Base-by-base conservation (phyloP, 2,113 vertebrate species). In the Anhinga anhinga region DNA sequence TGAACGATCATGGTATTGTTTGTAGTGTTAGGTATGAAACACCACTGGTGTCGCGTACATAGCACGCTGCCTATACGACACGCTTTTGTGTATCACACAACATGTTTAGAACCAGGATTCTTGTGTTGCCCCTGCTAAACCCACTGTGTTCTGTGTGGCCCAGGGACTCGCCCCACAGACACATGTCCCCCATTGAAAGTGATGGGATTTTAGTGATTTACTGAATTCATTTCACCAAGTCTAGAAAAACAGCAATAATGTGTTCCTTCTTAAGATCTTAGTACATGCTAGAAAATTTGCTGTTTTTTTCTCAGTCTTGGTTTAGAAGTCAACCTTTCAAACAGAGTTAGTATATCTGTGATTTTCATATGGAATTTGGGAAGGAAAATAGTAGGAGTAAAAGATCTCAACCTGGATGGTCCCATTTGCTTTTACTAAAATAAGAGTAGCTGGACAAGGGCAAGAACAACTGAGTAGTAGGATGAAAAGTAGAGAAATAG, bases 71-170 rank as follows among this genome's bases (percentile, higher is more conserved):
- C 14, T 6, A 7, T 26, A 8, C 23, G 17, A 15, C 10, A 12
- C 1, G 1, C 2, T 10, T 56, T 11, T 5, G 6, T 47, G 10
- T 58, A 23, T 67, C 20, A 4, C 15, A 2, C 3, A 9, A 0
- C 3, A 3, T 58, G 4, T 44, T 69, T 49, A 44, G 16, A 58
- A 34, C 8, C 4, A 15, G 21, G 15, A 4, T 1, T 7, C 30
- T 65, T 62, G 19, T 26, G 9, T 82, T 50, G 53, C 53, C n/a
- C 22, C 38, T 85, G 20, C 22, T 42, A 55, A 79, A 38, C 4
- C 5, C 13, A 8, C 47, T 65, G 29, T 34, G 9, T 4, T 63
- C 69, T 27, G 10, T 30, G 25, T 49, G 25, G 34, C 13, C 9
- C 14, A 5, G 7, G 6, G 20, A 38, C 10, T 87, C 32, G 12